Evolutionary conservation across 2,888 invertebrate species (phyloP), one percentile per base, ranked within the genome.

Genomic region (Autographa pulchrina): DNA sequence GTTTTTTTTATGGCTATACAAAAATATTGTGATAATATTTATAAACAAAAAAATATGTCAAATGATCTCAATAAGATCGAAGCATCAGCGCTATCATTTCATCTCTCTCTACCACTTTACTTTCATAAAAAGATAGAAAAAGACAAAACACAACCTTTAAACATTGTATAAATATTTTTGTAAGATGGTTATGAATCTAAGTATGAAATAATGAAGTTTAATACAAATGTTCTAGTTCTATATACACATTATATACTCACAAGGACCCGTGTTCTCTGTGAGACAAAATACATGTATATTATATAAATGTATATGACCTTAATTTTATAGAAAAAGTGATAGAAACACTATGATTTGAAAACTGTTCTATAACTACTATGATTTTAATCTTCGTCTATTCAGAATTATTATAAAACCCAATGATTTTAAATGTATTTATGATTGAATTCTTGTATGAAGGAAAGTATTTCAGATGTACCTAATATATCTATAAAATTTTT

Each of bases 221-320:
- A 85, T 82, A 88, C 85, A 82, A 66, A 81, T 85, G 85, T 70
- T 75, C 73, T 85, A 89, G 70, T 80, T 62, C 76, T 71, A 74
- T 75, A 78, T 82, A 88, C 86, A 89, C 83, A 80, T 79, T 82
- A 82, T 76, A 92, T 95, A 95, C 95, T 95, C 93, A 95, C 95
- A 94, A 90, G 95, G 92, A 89, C 94, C 95, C 91, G 95, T 93
- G 94, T 93, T 95, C 85, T 95, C 95, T 95, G 95, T 88, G 91
- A 91, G 92, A 93, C 88, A 94, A 94, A 94, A 93, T 90, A 92
- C 86, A 93, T 89, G 86, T 56, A 81, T 80, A 78, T 88, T 88
- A 89, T 84, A 89, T 80, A 81, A 83, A 81, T 78, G 70, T 75
- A 78, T 71, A 78, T 38, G 62, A 6, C 25, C 25, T 65, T 69